Conservation (phyloP, 2,888 invertebrate species). For the Archaeoteleia sp. region DNA sequence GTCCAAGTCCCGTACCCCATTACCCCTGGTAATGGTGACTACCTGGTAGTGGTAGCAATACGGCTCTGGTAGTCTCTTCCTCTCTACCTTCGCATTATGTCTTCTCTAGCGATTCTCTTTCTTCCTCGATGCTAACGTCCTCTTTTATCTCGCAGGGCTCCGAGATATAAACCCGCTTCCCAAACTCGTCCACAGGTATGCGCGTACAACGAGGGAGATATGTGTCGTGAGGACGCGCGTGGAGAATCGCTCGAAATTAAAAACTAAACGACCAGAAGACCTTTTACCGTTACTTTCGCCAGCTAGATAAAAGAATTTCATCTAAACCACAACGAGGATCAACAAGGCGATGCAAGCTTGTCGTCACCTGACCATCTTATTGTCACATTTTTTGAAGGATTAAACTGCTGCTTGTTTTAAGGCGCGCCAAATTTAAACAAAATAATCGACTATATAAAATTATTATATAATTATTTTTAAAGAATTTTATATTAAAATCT, state of each 20-base stretch:
- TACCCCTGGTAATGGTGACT: slow-evolving; percentile 21
- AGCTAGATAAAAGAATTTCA: slow-evolving; percentile 1
- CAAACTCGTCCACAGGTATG: slow-evolving; percentile 17
- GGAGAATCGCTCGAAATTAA: slow-evolving; percentile 65
- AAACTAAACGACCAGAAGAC: slow-evolving; percentile 49
- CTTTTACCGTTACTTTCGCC: slow-evolving; percentile 14
- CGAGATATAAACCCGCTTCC: slow-evolving; percentile 11
- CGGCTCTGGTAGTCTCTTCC: slow-evolving; percentile 21
- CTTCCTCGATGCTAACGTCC: slow-evolving; percentile 13
- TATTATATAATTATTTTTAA: too few species aligned
- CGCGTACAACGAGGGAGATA: slow-evolving; percentile 38
- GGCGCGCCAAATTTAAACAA: too few species aligned
- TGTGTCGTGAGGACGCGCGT: slow-evolving; percentile 57
- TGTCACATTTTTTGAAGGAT: too few species aligned
- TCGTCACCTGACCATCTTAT: too few species aligned
- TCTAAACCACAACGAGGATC: not conserved
- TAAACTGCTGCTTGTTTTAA: too few species aligned
- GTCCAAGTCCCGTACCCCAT: slow-evolving; percentile 40
- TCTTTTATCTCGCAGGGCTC: slow-evolving; percentile 21
- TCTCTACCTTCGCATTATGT: slow-evolving; percentile 8
- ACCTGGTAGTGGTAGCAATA: slow-evolving; percentile 11
- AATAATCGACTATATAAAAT: too few species aligned
- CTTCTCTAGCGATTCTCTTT: slow-evolving; percentile 6
- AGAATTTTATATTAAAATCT: too few species aligned
- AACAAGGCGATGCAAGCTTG: not conserved